A percentile compares a stretch with the other conserved stretches of the same genome.
Evolutionary conservation across 2,888 invertebrate genomes (phyloP).

Genomic region (Ceratothoa steindachneri): DNA sequence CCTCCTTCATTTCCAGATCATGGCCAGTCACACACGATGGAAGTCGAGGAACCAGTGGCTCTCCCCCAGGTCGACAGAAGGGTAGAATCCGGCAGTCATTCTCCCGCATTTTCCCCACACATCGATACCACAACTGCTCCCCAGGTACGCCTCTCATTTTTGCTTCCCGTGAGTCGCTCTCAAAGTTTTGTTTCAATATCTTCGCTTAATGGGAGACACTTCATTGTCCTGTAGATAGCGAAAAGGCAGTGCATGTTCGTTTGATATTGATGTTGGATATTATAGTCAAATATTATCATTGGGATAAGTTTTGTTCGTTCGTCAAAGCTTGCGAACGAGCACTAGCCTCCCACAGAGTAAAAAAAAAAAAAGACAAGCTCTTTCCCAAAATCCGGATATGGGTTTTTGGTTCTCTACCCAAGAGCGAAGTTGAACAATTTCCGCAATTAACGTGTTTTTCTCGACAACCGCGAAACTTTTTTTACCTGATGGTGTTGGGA

Average conservation of each 20-base stretch:
- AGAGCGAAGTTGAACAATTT: not conserved
- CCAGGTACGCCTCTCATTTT: not conserved
- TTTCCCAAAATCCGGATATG: no score
- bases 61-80: constrained; percentile 42
- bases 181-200: no score
- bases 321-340: not conserved
- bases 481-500: no score
- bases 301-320: constrained; percentile 9
- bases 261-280: no score
- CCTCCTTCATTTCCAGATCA: no score
- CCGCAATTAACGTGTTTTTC: not conserved
- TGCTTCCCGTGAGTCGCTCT: no score
- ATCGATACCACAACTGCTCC: not conserved
- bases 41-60: constrained; percentile 46
- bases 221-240: no score
- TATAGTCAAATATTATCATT: not conserved
- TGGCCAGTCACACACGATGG: constrained; percentile 32
- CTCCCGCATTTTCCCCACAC: not conserved
- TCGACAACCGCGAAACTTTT: no score
- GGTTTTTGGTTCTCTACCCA: no score
- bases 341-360: constrained; percentile 5
- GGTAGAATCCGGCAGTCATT: constrained; percentile 7
- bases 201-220: not conserved
- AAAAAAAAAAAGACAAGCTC: no score
- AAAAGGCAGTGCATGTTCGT: no score